phyloP scores from a whole-genome alignment of 2,113 vertebrate species.

The Puffinus mauretanicus region DNA sequence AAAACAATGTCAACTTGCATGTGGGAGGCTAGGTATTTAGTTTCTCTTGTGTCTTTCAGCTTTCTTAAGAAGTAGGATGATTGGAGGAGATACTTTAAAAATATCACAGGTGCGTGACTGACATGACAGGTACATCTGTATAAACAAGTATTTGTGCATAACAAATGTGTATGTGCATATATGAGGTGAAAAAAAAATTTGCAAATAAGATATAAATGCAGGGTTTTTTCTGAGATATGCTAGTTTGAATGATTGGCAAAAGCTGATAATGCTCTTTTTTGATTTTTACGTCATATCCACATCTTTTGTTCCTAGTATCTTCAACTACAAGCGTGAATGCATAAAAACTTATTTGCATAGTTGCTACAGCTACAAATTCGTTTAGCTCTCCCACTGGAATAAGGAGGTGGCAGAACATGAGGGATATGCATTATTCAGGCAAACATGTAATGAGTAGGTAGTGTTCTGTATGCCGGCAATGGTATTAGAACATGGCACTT shows the following conservation, averaged over 20 bases:
- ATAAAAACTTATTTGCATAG: neutral
- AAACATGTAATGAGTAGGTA: neutral
- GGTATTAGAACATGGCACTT: neutral
- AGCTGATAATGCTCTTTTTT: neutral
- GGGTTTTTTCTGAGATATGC: neutral
- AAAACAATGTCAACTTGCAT: neutral
- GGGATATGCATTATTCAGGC: neutral
- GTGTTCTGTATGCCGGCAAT: neutral
- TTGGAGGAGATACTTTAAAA: neutral
- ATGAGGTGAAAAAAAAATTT: neutral
- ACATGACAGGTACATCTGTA: neutral
- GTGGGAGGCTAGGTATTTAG: neutral
- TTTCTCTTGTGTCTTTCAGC: neutral
- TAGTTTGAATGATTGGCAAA: neutral
- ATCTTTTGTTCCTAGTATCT: neutral
- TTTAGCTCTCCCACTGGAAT: neutral
- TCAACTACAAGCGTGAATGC: neutral
- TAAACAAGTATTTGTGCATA: neutral
- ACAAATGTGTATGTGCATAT: neutral
- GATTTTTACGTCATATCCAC: neutral
- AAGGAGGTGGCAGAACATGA: fast-evolving
- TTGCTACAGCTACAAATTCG: neutral
- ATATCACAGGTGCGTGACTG: neutral
- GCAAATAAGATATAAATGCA: neutral
- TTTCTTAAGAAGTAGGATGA: neutral